These are phyloP conservation scores for Trichechus manatus DNA, from an alignment of 2,113 vertebrate species.

Conservation along the genomic window DNA sequence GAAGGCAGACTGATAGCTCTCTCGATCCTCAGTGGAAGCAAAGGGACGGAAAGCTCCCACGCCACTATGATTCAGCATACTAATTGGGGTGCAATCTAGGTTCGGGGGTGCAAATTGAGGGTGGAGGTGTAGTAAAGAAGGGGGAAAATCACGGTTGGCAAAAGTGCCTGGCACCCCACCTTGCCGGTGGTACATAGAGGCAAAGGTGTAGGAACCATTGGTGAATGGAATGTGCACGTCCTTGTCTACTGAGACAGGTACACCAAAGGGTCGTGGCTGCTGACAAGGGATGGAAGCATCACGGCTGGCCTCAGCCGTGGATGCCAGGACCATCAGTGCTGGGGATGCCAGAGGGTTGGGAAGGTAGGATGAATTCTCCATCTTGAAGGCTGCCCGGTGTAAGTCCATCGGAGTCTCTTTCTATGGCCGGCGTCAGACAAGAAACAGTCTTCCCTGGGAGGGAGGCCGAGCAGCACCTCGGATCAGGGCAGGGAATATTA, in stretches of 20 bases:
- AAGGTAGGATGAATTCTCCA: constrained; percentile 99
- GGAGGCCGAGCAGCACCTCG: constrained; percentile 85
- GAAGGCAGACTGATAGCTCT: constrained; percentile 99
- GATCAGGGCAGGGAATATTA: constrained; percentile 82
- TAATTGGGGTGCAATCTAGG: constrained; percentile 98
- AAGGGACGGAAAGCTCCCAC: constrained; percentile 99
- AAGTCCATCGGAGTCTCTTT: constrained; percentile 96
- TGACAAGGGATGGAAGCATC: constrained; percentile 99
- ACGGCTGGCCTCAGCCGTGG: constrained; percentile 97
- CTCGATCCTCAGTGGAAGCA: constrained; percentile 96
- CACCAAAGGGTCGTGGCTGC: constrained; percentile 98
- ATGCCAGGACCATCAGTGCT: constrained; percentile 99
- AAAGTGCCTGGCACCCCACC: constrained; percentile 97
- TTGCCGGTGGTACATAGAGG: constrained; percentile 99
- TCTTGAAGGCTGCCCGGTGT: constrained; percentile 99
- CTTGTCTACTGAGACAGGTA: constrained; percentile 97
- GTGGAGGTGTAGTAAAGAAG: constrained; percentile 98
- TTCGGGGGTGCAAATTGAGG: constrained; percentile 99
- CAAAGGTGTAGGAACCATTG: constrained; percentile 99
- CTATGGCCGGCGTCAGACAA: constrained; percentile 84
- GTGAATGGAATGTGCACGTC: constrained; percentile 99
- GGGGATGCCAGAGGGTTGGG: constrained; percentile 98
- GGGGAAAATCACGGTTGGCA: constrained; percentile 98
- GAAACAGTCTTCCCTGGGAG: constrained; percentile 88
- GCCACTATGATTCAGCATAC: constrained; percentile 98